Percentiles rank a stretch among this genome's conserved stretches.
Conservation (phyloP, 2,113 vertebrate genomes). For the Urocitellus parryii region DNA sequence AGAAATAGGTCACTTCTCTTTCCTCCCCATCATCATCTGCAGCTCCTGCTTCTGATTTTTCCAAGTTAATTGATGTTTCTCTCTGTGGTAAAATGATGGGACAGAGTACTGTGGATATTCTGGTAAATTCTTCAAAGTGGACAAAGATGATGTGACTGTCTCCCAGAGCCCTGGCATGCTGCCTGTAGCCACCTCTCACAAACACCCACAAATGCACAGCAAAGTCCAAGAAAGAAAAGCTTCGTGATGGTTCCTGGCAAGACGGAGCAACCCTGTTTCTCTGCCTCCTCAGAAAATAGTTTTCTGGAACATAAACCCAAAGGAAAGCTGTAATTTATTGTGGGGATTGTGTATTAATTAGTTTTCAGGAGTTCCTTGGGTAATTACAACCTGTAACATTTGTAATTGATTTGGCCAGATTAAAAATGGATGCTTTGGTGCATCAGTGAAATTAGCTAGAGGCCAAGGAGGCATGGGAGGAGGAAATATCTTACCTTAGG, state of each 20-base stretch:
- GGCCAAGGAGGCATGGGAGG: background rate
- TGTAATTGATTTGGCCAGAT: slow-evolving; percentile 84
- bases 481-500: background rate
- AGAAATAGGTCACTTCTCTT: background rate
- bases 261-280: slow-evolving; percentile 15
- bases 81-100: background rate
- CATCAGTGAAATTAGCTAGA: slow-evolving; percentile 73
- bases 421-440: slow-evolving; percentile 79
- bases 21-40: background rate
- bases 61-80: background rate
- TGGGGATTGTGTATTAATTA: slow-evolving; percentile 70
- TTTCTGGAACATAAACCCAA: slow-evolving; percentile 73
- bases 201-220: background rate
- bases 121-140: background rate
- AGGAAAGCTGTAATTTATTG: slow-evolving; percentile 81
- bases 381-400: slow-evolving; percentile 82
- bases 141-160: background rate
- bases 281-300: slow-evolving; percentile 35
- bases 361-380: slow-evolving; percentile 79
- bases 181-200: background rate
- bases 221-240: slow-evolving; percentile 26
- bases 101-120: no score
- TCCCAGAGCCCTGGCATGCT: background rate
- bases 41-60: background rate
- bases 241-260: slow-evolving; percentile 43